Percentiles rank a stretch among this genome's conserved stretches.
Conservation (phyloP, 1,140 invertebrate species). For the Neomicropteryx cornuta region DNA sequence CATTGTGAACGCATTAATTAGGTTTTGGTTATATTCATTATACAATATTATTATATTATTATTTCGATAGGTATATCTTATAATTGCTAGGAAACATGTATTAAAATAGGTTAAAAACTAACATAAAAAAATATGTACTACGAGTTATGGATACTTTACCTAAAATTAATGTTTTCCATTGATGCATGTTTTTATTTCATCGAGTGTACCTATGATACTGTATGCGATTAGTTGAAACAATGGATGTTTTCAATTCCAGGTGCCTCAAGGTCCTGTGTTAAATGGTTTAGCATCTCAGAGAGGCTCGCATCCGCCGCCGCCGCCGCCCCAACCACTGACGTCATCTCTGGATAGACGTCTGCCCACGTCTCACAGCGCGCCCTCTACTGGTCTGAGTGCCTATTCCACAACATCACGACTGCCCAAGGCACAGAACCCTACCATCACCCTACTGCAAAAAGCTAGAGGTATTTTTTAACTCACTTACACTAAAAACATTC, state of each 20-base stretch:
- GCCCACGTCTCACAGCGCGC: constrained; percentile 52
- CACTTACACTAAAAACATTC: too few species aligned
- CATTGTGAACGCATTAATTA: too few species aligned
- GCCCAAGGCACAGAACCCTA: constrained; percentile 76
- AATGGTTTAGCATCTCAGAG: background rate
- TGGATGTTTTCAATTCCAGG: too few species aligned
- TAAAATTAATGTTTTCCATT: too few species aligned
- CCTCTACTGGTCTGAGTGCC: constrained; percentile 46
- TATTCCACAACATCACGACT: constrained; percentile 36
- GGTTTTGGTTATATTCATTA: too few species aligned
- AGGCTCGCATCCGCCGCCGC: constrained; percentile 9
- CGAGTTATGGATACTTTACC: too few species aligned
- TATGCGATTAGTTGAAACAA: background rate
- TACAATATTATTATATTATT: background rate
- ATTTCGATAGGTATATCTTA: background rate
- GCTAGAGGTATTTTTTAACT: constrained; percentile 57
- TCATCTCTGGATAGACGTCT: constrained; percentile 39
- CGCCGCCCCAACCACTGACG: constrained; percentile 12
- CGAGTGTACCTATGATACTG: too few species aligned
- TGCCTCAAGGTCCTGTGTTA: background rate
- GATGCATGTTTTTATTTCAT: too few species aligned
- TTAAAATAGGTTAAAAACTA: background rate
- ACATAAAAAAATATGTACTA: background rate
- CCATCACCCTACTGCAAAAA: constrained; percentile 79
- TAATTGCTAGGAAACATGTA: background rate